A percentile compares a stretch with the other conserved stretches of the same genome.
Evolutionary conservation across 2,888 invertebrate species (phyloP).

Genomic region (Epinotia demarniana): DNA sequence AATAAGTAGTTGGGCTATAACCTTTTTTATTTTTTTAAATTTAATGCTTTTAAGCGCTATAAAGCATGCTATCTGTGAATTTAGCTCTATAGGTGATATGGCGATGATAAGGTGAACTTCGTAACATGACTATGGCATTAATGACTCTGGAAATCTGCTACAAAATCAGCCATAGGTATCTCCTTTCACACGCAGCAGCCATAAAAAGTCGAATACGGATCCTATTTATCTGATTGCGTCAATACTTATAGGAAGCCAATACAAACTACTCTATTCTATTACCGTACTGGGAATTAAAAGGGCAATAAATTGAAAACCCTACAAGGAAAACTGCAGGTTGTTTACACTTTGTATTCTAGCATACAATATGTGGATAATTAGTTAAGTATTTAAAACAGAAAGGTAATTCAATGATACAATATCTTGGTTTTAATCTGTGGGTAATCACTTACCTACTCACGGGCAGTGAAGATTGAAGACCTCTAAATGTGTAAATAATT

Average conservation of each 20-base stretch:
- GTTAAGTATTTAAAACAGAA: neutral
- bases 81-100: too few relatives aligned
- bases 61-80: too few relatives aligned
- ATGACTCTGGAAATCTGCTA: too few relatives aligned
- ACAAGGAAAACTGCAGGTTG: neutral
- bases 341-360: neutral
- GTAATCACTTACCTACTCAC: constrained; percentile 26
- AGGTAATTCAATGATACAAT: constrained; percentile 3
- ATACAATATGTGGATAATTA: constrained; percentile 3
- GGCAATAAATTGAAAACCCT: neutral
- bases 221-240: too few relatives aligned
- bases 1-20: too few relatives aligned
- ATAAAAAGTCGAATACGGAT: neutral
- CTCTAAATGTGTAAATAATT: constrained; percentile 44
- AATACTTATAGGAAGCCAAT: neutral
- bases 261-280: neutral
- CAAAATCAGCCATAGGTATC: too few relatives aligned
- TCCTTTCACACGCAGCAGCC: too few relatives aligned
- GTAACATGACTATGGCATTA: too few relatives aligned
- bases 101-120: too few relatives aligned
- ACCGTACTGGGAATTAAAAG: neutral
- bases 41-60: too few relatives aligned
- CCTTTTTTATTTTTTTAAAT: too few relatives aligned
- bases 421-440: constrained; percentile 30
- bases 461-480: constrained; percentile 34